phyloP scores from a whole-genome alignment of 2,797 vertebrate genomes.

The Coregonus suidteri region DNA sequence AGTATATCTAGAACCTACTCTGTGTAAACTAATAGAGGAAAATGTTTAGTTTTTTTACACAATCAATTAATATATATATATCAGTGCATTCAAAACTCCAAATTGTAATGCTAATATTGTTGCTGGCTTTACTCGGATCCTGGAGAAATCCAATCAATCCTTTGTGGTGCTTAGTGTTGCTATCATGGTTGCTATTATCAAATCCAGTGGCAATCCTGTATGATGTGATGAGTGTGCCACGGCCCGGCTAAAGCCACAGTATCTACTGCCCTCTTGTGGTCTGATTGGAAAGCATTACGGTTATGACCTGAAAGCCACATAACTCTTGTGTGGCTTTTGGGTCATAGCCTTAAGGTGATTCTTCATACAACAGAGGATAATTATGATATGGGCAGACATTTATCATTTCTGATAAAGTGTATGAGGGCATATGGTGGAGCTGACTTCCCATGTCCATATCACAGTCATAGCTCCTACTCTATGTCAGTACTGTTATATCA shows the following conservation, averaged over 20 bases:
- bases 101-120: background rate
- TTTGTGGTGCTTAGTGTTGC: background rate
- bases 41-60: background rate
- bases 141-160: background rate
- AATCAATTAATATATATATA: background rate
- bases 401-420: too few species aligned
- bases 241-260: background rate
- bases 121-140: background rate
- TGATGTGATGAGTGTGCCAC: background rate
- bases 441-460: too few species aligned
- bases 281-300: background rate
- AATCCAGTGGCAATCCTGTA: background rate
- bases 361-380: too few species aligned
- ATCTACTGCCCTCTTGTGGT: slow-evolving; percentile 47
- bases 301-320: background rate
- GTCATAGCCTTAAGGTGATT: too few species aligned
- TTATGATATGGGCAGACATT: too few species aligned
- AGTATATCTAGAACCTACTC: too few species aligned
- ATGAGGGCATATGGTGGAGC: too few species aligned
- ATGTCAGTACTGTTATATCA: too few species aligned
- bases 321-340: background rate
- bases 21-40: background rate
- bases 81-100: too few species aligned
- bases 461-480: too few species aligned
- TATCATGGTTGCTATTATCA: background rate